phyloP scores from a whole-genome alignment of 1,140 invertebrate genomes.

The Hylaeus anthracinus region DNA sequence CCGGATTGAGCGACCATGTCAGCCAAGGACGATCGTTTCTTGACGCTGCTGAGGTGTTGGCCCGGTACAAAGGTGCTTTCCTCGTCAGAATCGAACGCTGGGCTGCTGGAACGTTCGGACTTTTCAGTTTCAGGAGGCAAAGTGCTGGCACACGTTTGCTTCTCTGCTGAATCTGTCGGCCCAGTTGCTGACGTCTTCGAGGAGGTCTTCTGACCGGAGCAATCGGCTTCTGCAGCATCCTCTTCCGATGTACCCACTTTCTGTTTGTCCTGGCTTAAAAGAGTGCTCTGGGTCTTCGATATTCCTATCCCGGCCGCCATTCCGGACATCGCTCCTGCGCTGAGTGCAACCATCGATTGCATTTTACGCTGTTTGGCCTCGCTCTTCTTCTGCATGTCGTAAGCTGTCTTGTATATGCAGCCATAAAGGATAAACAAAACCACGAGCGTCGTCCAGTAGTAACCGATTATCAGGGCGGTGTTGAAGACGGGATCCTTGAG shows the following conservation, averaged over 20 bases:
- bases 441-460: constrained; percentile 98
- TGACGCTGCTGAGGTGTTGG: constrained; percentile 71
- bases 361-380: constrained; percentile 96
- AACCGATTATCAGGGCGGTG: constrained; percentile 97
- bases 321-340: constrained; percentile 92
- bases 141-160: constrained; percentile 36
- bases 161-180: constrained; percentile 35
- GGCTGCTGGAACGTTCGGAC: constrained; percentile 95
- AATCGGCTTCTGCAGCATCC: constrained; percentile 18
- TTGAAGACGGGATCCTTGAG: constrained; percentile 98
- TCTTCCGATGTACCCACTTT: constrained; percentile 68
- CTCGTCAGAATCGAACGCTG: constrained; percentile 97
- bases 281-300: constrained; percentile 88
- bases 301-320: constrained; percentile 94
- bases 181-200: constrained; percentile 37
- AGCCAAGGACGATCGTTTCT: constrained; percentile 84
- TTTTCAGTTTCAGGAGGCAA: constrained; percentile 81
- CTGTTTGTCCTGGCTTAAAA: constrained; percentile 87
- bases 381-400: constrained; percentile 98
- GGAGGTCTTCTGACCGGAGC: constrained; percentile 39
- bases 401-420: constrained; percentile 99
- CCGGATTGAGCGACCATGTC: constrained; percentile 85
- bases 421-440: constrained; percentile 97
- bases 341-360: constrained; percentile 95
- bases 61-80: constrained; percentile 84